These are phyloP conservation scores for Hyppa rectilinea DNA, from an alignment of 2,888 invertebrate species.

Conservation along the genomic window DNA sequence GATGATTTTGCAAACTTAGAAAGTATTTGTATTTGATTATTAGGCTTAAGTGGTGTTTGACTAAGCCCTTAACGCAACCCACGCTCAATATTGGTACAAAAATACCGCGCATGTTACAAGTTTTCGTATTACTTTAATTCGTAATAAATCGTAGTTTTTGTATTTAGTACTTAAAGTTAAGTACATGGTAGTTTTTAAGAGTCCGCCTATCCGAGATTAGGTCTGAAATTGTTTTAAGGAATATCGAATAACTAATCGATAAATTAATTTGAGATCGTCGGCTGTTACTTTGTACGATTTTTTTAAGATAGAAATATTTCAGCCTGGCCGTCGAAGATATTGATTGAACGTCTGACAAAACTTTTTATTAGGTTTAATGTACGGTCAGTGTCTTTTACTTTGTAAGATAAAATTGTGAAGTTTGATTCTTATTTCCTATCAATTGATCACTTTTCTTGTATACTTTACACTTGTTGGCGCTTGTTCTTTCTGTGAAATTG, in stretches of 20 bases:
- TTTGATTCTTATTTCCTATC: not conserved
- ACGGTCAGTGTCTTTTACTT: not conserved
- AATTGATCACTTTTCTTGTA: not conserved
- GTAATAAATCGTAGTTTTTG: slow-evolving; percentile 17
- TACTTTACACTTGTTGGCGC: slow-evolving; percentile 15
- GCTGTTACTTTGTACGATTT: not conserved
- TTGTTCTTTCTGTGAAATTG: not conserved
- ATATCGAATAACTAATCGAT: slow-evolving; percentile 3
- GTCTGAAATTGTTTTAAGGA: slow-evolving; percentile 29
- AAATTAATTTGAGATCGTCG: not conserved
- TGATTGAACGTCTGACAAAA: slow-evolving; percentile 5
- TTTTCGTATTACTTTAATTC: not conserved
- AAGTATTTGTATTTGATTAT: no score
- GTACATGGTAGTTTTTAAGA: slow-evolving; percentile 20
- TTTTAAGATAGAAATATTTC: not conserved
- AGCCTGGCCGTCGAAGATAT: not conserved
- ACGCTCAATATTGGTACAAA: slow-evolving; percentile 27
- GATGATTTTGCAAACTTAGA: no score
- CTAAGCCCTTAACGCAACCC: slow-evolving; percentile 13
- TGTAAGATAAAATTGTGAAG: not conserved
- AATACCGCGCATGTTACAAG: slow-evolving; percentile 29
- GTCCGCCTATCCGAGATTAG: slow-evolving; percentile 48
- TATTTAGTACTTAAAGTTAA: slow-evolving; percentile 25
- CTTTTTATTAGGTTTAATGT: not conserved
- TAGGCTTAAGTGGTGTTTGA: not conserved